These are phyloP conservation scores for Polylopha cassiicola DNA, from an alignment of 2,888 invertebrate species.

Conservation along the genomic window DNA sequence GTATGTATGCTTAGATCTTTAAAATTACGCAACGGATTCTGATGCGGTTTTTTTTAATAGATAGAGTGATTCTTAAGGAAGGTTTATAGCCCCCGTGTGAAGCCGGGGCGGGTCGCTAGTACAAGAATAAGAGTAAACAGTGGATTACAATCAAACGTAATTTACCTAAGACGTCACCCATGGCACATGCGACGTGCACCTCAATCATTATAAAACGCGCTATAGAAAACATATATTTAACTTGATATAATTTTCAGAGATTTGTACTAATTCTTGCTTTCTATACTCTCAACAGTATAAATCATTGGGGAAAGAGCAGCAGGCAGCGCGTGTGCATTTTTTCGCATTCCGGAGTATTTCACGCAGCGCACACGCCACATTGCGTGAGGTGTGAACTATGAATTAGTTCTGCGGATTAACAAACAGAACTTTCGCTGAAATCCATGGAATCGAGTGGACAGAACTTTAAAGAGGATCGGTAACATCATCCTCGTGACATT, in stretches of 20 bases:
- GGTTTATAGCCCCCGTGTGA: too few species aligned
- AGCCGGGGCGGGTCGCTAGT: too few species aligned
- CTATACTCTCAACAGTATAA: constrained; percentile 6
- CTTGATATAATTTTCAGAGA: not conserved
- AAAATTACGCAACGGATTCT: too few species aligned
- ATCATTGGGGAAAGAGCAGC: constrained; percentile 7
- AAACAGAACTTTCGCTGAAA: constrained; percentile 48
- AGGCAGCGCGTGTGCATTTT: constrained; percentile 16
- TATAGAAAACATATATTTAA: constrained; percentile 7
- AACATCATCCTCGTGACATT: constrained; percentile 24
- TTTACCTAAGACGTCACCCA: too few species aligned
- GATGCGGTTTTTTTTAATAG: too few species aligned
- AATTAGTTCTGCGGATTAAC: constrained; percentile 40
- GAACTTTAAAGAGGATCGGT: too few species aligned
- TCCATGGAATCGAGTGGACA: not conserved
- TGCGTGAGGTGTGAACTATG: constrained; percentile 49
- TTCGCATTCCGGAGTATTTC: constrained; percentile 36
- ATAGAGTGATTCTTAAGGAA: too few species aligned
- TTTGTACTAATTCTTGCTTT: constrained; percentile 8
- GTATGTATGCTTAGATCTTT: too few species aligned
- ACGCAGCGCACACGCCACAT: constrained; percentile 44
- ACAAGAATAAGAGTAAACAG: too few species aligned
- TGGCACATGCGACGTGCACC: too few species aligned
- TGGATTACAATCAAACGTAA: too few species aligned
- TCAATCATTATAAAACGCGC: too few species aligned